phyloP scores from a whole-genome alignment of 1,140 invertebrate genomes.

The Caerostris extrusa region DNA sequence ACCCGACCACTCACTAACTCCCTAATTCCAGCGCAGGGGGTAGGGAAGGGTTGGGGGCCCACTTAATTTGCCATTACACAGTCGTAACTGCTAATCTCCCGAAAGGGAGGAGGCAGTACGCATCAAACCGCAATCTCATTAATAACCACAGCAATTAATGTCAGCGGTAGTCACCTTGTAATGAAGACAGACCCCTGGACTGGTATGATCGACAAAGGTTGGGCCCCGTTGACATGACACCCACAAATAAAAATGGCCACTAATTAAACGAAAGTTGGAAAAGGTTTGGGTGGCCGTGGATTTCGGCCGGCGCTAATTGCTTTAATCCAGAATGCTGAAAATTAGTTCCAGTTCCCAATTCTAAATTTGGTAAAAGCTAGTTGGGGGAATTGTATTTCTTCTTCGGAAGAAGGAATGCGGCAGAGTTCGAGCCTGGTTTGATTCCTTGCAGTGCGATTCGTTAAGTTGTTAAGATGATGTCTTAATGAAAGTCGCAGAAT shows the following conservation, averaged over 20 bases:
- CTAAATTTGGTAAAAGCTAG: no score
- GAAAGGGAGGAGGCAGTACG: background rate
- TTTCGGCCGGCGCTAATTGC: conserved; percentile 4
- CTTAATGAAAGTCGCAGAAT: no score
- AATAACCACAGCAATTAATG: conserved; percentile 62
- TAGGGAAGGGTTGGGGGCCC: background rate
- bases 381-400: no score
- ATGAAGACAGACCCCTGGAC: conserved; percentile 42
- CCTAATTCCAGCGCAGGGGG: background rate
- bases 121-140: conserved; percentile 17
- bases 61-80: conserved; percentile 48
- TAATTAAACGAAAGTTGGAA: conserved; percentile 14
- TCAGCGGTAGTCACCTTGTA: conserved; percentile 34
- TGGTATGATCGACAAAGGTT: background rate
- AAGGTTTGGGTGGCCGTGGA: background rate
- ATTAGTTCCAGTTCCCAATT: background rate
- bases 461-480: no score
- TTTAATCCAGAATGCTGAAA: background rate
- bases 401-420: no score
- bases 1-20: background rate
- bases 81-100: conserved; percentile 44
- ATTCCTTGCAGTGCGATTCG: no score
- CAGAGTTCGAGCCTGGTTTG: no score
- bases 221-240: background rate
- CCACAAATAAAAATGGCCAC: conserved; percentile 20